These are phyloP conservation scores for Noctua pronuba DNA, from an alignment of 2,888 invertebrate species.

Conservation along the genomic window DNA sequence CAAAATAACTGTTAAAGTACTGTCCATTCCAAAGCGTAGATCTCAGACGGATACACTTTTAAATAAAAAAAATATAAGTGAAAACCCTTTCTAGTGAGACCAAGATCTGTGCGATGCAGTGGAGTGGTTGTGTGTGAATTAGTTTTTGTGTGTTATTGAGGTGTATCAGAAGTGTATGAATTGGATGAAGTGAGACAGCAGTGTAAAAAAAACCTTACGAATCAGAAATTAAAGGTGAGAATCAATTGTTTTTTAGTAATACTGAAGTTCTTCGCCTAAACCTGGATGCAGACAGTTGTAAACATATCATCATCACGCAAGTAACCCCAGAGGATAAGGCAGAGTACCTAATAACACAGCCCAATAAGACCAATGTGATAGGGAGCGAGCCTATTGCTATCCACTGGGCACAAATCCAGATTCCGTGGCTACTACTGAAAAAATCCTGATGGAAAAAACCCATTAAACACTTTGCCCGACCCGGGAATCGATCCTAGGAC, in stretches of 20 bases:
- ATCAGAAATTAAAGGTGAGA: constrained; percentile 30
- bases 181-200: not conserved
- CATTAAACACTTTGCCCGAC: too few species aligned
- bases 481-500: too few species aligned
- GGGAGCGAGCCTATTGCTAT: too few species aligned
- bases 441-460: too few species aligned
- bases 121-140: not conserved
- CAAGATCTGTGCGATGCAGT: not conserved
- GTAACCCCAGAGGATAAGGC: not conserved
- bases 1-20: not conserved
- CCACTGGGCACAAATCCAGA: too few species aligned
- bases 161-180: not conserved
- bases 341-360: not conserved
- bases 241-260: not conserved
- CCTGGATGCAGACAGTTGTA: not conserved
- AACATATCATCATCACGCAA: not conserved
- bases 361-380: too few species aligned
- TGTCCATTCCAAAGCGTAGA: not conserved
- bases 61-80: not conserved
- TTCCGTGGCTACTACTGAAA: too few species aligned
- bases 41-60: not conserved
- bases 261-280: not conserved
- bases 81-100: too few species aligned
- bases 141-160: not conserved
- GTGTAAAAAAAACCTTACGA: not conserved